phyloP scores from a whole-genome alignment of 2,797 vertebrate genomes.

The Sebastes baramenuke region DNA sequence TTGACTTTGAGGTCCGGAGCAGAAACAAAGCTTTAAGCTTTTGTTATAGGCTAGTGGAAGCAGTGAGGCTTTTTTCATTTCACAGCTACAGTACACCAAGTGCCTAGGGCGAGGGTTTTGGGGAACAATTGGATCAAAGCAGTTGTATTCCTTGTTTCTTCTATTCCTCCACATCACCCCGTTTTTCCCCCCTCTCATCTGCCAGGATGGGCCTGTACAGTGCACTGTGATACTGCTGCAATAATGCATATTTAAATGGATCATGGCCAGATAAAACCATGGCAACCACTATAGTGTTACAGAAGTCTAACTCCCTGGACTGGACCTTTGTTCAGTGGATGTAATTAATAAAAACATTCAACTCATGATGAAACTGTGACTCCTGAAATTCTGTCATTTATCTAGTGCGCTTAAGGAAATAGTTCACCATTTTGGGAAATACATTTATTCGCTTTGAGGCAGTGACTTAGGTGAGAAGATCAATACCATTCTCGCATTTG shows the following conservation, averaged over 20 bases:
- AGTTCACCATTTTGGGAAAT: background rate
- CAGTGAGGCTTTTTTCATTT: constrained; percentile 63
- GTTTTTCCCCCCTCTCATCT: constrained; percentile 15
- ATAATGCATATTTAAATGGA: constrained; percentile 61
- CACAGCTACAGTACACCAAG: constrained; percentile 77
- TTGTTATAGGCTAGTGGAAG: constrained; percentile 51
- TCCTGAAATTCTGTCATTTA: constrained; percentile 16
- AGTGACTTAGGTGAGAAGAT: background rate
- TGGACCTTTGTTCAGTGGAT: constrained; percentile 58
- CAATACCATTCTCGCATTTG: background rate
- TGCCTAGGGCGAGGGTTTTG: constrained; percentile 72
- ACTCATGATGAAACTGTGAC: constrained; percentile 30
- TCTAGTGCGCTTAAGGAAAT: background rate
- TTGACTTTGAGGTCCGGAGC: constrained; percentile 53
- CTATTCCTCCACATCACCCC: constrained; percentile 39
- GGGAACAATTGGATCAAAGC: constrained; percentile 67
- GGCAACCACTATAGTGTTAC: constrained; percentile 55
- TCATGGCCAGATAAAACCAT: constrained; percentile 49
- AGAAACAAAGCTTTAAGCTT: constrained; percentile 54
- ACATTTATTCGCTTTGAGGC: background rate
- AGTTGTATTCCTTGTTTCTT: constrained; percentile 58
- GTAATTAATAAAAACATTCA: constrained; percentile 63
- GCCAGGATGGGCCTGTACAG: constrained; percentile 57
- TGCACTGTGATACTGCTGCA: constrained; percentile 77
- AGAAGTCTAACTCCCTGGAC: constrained; percentile 41